These are phyloP conservation scores for Nylanderia fulva DNA, from an alignment of 1,140 invertebrate species.

Conservation along the genomic window DNA sequence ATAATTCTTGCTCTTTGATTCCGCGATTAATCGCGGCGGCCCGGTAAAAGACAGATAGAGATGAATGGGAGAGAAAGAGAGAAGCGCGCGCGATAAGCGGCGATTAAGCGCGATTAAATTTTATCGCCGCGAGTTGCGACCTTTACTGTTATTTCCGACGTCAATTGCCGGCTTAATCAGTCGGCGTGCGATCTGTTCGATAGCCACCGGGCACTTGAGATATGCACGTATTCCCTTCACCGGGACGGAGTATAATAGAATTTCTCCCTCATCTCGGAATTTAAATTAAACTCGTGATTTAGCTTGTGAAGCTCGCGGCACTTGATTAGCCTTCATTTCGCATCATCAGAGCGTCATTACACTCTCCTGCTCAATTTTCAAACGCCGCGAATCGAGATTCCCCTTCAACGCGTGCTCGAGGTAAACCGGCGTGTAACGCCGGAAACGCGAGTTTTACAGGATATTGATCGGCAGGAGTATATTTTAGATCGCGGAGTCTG, in stretches of 20 bases:
- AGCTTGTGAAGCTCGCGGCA: neutral
- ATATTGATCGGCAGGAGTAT: slow-evolving; percentile 44
- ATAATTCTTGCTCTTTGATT: slow-evolving; percentile 44
- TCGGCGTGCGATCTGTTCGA: neutral
- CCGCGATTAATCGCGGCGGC: slow-evolving; percentile 11
- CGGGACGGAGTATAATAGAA: neutral
- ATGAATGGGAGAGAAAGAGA: neutral
- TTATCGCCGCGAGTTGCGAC: neutral
- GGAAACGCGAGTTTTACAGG: slow-evolving; percentile 36
- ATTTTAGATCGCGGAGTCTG: slow-evolving; percentile 59
- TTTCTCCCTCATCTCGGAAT: neutral
- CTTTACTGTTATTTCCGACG: slow-evolving; percentile 52
- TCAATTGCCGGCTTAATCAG: neutral
- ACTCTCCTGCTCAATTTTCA: neutral
- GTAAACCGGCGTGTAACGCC: neutral
- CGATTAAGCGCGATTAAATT: slow-evolving; percentile 36
- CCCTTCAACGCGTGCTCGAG: neutral
- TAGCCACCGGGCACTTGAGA: neutral
- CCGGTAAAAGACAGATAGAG: neutral
- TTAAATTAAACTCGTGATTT: neutral
- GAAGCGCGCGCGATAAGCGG: slow-evolving; percentile 8
- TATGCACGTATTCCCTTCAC: too few species aligned
- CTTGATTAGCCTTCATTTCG: neutral
- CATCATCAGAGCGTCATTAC: neutral
- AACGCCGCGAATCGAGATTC: neutral